Evolutionary conservation across 2,113 vertebrate species (phyloP).

Genomic region (Salminus brasiliensis): DNA sequence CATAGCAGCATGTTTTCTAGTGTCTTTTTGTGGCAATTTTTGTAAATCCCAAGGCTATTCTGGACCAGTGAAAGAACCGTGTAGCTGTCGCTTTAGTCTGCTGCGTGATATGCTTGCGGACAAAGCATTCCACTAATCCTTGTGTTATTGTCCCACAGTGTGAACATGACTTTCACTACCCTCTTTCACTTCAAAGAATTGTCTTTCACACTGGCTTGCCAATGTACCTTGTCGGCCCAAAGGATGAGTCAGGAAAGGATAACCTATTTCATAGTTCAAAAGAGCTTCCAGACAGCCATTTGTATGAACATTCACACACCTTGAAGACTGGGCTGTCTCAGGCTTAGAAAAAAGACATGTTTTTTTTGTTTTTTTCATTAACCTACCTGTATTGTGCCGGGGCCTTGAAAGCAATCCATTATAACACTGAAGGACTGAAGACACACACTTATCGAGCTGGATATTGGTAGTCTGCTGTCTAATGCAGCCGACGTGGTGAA

Average conservation of each 20-base stretch:
- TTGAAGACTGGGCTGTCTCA: conserved; percentile 16
- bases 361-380: conserved; percentile 4
- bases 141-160: conserved; percentile 16
- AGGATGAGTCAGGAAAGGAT: conserved; percentile 33
- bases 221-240: conserved; percentile 35
- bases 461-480: neutral
- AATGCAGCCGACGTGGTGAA: neutral
- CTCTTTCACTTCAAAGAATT: conserved; percentile 42
- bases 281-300: conserved; percentile 16
- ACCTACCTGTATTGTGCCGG: neutral
- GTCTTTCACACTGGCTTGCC: conserved; percentile 25
- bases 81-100: conserved; percentile 16
- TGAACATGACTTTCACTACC: conserved; percentile 34
- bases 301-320: conserved; percentile 31
- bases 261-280: conserved; percentile 39
- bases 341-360: neutral
- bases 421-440: conserved; percentile 9
- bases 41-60: neutral
- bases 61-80: conserved; percentile 4
- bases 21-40: neutral
- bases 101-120: conserved; percentile 1
- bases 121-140: conserved; percentile 16
- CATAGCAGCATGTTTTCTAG: neutral
- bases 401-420: conserved; percentile 20
- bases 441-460: neutral